Percentiles rank a stretch among this genome's conserved stretches.
Evolutionary conservation across 2,113 vertebrate species (phyloP).

Genomic region (Amblyornis subalaris): DNA sequence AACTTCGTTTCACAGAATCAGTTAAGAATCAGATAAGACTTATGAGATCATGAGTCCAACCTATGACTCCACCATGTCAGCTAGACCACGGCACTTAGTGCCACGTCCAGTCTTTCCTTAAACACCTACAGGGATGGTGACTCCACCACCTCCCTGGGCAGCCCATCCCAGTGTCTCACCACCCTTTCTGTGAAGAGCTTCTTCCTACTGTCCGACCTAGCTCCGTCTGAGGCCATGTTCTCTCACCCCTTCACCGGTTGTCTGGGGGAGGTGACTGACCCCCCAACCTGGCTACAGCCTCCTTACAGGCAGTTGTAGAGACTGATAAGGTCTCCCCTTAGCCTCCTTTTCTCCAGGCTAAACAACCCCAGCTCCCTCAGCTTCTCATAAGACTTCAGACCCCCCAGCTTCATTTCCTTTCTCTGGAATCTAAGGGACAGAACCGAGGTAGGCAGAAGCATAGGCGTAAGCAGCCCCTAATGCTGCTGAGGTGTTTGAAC

Average conservation of each 20-base stretch:
- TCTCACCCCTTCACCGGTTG: not conserved
- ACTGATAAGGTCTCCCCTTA: not conserved
- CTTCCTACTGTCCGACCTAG: too few relatives aligned
- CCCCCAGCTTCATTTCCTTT: not conserved
- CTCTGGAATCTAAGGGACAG: not conserved
- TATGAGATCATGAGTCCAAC: not conserved
- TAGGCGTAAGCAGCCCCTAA: rapidly evolving
- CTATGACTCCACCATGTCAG: not conserved
- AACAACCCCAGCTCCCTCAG: not conserved
- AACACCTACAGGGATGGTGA: not conserved
- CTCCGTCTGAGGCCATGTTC: not conserved
- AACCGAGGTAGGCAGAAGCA: not conserved
- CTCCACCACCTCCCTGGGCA: not conserved
- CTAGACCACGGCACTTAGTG: not conserved
- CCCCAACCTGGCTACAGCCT: not conserved
- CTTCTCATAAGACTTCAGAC: not conserved
- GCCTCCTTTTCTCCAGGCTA: not conserved
- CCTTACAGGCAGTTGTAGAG: not conserved
- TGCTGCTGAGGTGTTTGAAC: not conserved
- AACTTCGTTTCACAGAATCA: rapidly evolving
- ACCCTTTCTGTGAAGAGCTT: not conserved
- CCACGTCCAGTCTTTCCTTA: not conserved
- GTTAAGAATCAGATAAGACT: not conserved
- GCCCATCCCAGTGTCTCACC: too few relatives aligned
- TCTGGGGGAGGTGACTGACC: not conserved